Conservation (phyloP, 2,113 vertebrate species). For the Pelodiscus sinensis region DNA sequence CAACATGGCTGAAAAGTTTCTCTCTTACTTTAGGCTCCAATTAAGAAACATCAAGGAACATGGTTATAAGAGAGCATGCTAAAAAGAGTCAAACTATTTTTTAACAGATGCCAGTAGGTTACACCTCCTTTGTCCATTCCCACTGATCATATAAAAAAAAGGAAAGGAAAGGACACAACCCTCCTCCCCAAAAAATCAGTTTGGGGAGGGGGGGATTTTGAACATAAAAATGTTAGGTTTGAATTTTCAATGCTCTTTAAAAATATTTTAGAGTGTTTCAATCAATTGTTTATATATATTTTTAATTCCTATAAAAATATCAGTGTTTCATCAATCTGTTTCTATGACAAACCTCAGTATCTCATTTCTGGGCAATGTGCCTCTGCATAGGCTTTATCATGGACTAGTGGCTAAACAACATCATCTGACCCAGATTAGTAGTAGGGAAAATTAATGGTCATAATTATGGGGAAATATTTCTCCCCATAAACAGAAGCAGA, state of each 20-base stretch:
- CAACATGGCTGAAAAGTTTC: background rate
- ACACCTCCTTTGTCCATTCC: background rate
- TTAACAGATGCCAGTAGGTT: background rate
- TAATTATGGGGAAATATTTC: background rate
- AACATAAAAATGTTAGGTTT: background rate
- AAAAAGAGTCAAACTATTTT: background rate
- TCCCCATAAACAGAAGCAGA: background rate
- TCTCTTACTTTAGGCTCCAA: background rate
- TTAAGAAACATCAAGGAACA: background rate
- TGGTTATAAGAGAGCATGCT: background rate
- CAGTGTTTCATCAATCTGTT: too few relatives aligned
- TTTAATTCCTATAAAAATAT: too few relatives aligned
- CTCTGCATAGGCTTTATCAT: background rate
- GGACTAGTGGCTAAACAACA: fast-evolving
- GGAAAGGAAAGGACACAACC: background rate
- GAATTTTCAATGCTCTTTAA: background rate
- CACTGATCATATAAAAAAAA: background rate
- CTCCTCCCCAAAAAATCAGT: background rate
- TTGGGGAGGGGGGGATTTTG: background rate
- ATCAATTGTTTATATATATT: background rate
- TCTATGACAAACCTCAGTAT: background rate
- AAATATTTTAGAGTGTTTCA: background rate
- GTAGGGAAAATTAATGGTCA: background rate
- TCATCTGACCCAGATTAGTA: background rate
- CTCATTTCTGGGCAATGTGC: background rate